Base-by-base conservation (phyloP, 1,140 invertebrate species). In the Halictus rubicundus region DNA sequence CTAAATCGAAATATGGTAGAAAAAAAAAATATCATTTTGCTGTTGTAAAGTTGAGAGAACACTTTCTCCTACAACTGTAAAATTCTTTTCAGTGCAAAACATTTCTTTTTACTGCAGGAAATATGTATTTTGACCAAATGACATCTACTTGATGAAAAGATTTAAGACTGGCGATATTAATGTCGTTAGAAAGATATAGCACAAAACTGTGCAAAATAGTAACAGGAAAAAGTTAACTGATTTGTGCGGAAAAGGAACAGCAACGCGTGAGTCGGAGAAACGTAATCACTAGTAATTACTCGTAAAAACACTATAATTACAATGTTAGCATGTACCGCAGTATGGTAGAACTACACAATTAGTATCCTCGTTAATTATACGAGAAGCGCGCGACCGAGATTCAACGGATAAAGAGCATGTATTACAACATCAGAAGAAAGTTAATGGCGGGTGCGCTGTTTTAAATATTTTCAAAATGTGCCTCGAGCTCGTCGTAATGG, bases 401-500 rank as follows among this genome's bases (percentile, higher is more conserved):
- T 80, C 65, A 75, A 69, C 72, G 72, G 78, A 80, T 80, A 80
- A 68, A 61, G 78, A 68, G 23, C 46, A 80, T 76, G 78, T 76
- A 75, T 80, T 80, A 76, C 78, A 69, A 23, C 78, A 76, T 73
- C 69, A 10, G 42, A 74, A 37, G 78, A 75, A 80, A 80, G 71
- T 65, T 75, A 39, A 68, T 57, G 23, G 1, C n/a, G 21, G 16
- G 21, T 32, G 39, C 16, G 12, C 0, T 23, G 12, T 76, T 12
- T 49, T 64, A n/a, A 72, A 65, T 52, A 78, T 73, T 49, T 46
- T 65, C 32, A 1, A 54, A 32, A 72, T 9, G 14, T n/a, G 27
- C 69, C 25, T n/a, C 5, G 19, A 27, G 12, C 1, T 16, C 7
- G 14, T 2, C 32, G 7, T 57, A 52, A 72, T 72, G 71, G 46